Evolutionary conservation across 2,888 invertebrate genomes (phyloP), one percentile per base, ranked within the genome.

Genomic region (Cephus rjabovi): DNA sequence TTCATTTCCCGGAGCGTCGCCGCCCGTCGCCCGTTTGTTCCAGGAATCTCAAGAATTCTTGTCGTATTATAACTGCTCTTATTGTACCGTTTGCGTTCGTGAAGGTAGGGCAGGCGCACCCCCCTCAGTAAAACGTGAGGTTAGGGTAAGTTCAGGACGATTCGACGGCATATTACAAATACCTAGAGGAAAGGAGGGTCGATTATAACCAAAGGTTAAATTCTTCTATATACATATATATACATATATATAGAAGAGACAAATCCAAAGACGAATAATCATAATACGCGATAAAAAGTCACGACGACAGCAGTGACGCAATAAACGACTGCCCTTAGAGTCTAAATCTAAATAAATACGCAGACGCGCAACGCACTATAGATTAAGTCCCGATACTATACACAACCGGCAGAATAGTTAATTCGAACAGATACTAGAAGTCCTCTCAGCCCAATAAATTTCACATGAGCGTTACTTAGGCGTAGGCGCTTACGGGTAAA

Each of bases 31-130:
- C 40, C 15, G 15, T 6, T 40, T 40, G 15, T 40, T 40, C 15
- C 40, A 34, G 83, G 83, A 84, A 86, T 85, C 81, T 82, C 80
- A 76, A 80, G 79, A 81, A 86, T 84, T 79, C 85, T 78, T 80
- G 82, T 84, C 82, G 81, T 75, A 77, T 69, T 75, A 34, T 40
- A 76, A 40, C 69, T 68, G 35, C 30, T 56, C 69, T 40, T 75
- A 69, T 40, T n/a, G 70, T 70, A 70, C n/a, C 79, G 15, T 73
- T 34, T 31, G 40, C 40, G 15, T 40, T 40, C 1, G 15, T 15
- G 15, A 40, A 40, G 40, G 4, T 15, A 15, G 40, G 40, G 40
- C 2, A 15, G 40, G 15, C 0, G 6, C 0, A 1, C 12, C 68
- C 12, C 68, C 40, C 71, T 75, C n/a, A 0, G 40, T 40, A 40